Conservation (phyloP, 2,113 vertebrate genomes). For the Grammomys dolichurus region DNA sequence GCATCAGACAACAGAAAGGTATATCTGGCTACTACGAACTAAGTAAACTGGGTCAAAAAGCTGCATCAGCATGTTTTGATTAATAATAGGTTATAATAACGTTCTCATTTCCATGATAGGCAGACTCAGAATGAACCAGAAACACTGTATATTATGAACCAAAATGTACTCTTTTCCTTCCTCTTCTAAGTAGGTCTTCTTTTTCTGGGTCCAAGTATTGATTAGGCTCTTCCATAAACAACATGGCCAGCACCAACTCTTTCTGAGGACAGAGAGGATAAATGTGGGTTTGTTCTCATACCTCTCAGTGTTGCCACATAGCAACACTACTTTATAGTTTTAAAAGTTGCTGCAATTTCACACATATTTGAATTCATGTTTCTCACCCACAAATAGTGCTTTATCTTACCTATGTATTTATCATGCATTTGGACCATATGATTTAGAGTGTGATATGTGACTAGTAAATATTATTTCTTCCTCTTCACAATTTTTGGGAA, state of each 20-base stretch:
- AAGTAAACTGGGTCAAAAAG: neutral
- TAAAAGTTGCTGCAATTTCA: neutral
- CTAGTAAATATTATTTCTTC: neutral
- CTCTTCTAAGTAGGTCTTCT: neutral
- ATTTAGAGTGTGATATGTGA: neutral
- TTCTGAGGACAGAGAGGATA: neutral
- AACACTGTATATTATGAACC: neutral
- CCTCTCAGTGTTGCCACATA: neutral
- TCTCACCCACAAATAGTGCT: neutral
- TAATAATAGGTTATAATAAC: neutral
- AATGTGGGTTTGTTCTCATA: neutral
- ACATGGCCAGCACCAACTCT: neutral
- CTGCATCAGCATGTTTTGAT: neutral
- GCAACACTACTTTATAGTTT: neutral
- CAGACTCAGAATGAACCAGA: neutral
- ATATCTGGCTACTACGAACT: neutral
- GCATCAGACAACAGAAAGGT: neutral
- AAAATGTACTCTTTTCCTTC: neutral
- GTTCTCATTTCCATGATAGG: neutral
- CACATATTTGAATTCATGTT: neutral
- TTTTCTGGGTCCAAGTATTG: neutral
- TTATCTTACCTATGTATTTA: neutral
- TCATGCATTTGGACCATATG: neutral
- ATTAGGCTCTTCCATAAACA: neutral
- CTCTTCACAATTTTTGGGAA: neutral